Base-by-base conservation (phyloP, 1,140 invertebrate species). In the Paracyclopina nana region DNA sequence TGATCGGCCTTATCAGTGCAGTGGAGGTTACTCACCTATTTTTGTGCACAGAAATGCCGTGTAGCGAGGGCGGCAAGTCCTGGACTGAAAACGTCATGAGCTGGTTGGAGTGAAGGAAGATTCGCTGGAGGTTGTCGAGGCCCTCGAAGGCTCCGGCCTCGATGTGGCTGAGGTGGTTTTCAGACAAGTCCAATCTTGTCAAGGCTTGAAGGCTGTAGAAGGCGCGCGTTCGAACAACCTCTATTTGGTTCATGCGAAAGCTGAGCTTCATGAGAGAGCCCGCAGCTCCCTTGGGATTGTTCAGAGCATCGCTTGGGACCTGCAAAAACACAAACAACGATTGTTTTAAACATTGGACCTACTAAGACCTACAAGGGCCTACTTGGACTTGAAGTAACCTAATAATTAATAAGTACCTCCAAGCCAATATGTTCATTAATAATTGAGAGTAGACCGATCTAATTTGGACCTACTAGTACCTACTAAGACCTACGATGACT, bases 41-140 rank as follows among this genome's bases (percentile, higher is more conserved):
- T 16, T 48, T 28, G 30, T 48, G 45, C 28, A 48, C 14, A 27
- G 45, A n/a, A 29, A 48, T 48, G n/a, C 45, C 45, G 4, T 48
- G 45, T n/a, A 48, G 45, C n/a, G 45, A 48, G 45, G 45, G 2
- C 16, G 45, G 27, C 5, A 48, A 4, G 12, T n/a, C 14, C 6
- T 11, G 25, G 12, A 28, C 20, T 16, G 27, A 24, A n/a, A 48
- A 16, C 18, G 27, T 28, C 12, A 14, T 28, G 30, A 48, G 27
- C n/a, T 28, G 45, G 30, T 48, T 48, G 45, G 45, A 24, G 22
- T 48, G 45, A 9, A 48, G 28, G 22, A 28, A 48, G 22, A 48
- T 22, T 12, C 45, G 45, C 25, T 48, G 24, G 27, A 48, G 45
- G 25, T 26, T 28, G 3, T 28, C 30, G 8, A 48, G 24, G 14